Base-by-base conservation (phyloP, 2,888 invertebrate genomes). In the Cerastoderma edule region DNA sequence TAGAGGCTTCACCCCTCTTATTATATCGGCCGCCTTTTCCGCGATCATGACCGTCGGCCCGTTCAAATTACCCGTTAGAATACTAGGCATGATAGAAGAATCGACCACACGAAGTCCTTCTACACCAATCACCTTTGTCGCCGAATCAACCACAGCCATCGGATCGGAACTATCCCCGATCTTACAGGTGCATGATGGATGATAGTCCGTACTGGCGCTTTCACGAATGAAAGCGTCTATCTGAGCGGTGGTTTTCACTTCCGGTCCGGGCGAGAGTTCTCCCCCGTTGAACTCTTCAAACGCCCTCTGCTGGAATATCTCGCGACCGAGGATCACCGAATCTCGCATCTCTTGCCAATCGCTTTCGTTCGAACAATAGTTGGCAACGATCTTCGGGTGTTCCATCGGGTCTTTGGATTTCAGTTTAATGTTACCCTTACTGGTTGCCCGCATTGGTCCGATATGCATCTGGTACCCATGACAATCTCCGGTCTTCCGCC, bases 351-450 rank as follows among this genome's bases (percentile, higher is more conserved):
- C 92, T 39, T 80, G 63, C 8, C 96, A 91, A 89, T 97, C 97
- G 56, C 93, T 92, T 0, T 93, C 89, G 2, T 94, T 92, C 46
- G 94, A 92, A 77, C 98, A 96, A 91, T 99, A 99, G 90, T 98
- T 97, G 1, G 99, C 97, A 92, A 98, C 95, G 92, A 99, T 97
- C 35, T 96, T 91, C 0, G 98, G 98, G 92, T 95, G 95, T 67
- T 96, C 95, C 30, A 95, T 93, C 0, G 97, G 96, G 93, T 98
- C 96, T 0, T 94, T 93, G 75, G 96, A 96, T 69, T 94, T 94
- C 28, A 99, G 93, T 83, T 95, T 96, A 0, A 99, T 94, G 84
- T 94, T 95, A 0, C 99, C 99, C 5, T 95, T 94, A 72, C 97
- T 97, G 88, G 96, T 96, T 0, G 98, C 97, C 0, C 98, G 94